These are phyloP conservation scores for Caretta caretta DNA, from an alignment of 2,113 vertebrate species.

Conservation along the genomic window DNA sequence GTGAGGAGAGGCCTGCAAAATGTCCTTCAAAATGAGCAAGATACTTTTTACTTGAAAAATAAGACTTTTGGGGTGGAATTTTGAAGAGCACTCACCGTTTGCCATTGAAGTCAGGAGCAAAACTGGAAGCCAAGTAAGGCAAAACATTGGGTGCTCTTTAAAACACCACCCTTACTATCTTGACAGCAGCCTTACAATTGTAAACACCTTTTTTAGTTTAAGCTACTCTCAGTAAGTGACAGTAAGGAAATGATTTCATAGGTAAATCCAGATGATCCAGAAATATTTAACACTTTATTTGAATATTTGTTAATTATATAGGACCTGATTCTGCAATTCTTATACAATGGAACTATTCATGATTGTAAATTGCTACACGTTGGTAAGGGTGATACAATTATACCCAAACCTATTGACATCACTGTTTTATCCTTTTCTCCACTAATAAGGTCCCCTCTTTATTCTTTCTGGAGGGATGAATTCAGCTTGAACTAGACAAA, in stretches of 20 bases:
- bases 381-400: neutral
- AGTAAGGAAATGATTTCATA: neutral
- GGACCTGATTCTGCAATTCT: neutral
- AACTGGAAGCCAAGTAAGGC: neutral
- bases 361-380: neutral
- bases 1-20: neutral
- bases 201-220: neutral
- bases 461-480: neutral
- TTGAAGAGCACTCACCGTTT: neutral
- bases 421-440: neutral
- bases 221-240: neutral
- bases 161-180: neutral
- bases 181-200: neutral
- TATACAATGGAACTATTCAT: neutral
- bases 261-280: neutral
- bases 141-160: neutral
- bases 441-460: neutral
- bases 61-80: neutral
- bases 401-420: neutral
- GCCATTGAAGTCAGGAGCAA: neutral
- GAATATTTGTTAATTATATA: neutral
- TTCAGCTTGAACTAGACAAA: neutral
- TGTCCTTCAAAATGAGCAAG: neutral
- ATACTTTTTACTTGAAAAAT: neutral
- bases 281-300: neutral